Base-by-base conservation (phyloP, 2,797 vertebrate species). In the Vireo griseus region DNA sequence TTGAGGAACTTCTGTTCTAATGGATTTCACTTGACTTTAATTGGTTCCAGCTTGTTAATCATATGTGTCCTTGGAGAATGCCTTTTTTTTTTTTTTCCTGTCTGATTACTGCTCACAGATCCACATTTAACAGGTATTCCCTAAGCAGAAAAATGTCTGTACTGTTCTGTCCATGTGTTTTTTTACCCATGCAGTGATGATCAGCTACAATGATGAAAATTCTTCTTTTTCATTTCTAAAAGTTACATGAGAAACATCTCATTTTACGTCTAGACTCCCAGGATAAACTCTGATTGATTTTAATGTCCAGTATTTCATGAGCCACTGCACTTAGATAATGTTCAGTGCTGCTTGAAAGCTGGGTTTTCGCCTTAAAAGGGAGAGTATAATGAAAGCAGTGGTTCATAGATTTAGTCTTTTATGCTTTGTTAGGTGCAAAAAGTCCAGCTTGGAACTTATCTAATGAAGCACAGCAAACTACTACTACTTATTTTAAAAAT, bases 251-350 rank as follows among this genome's bases (percentile, higher is more conserved):
- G 20, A 78, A 91, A 47, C 25, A 48, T 73, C 48, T 93, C 16
- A 40, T 59, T 90, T 94, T 71, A 33, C 65, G 14, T 66, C 42
- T 68, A 54, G 45, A 42, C 58, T 93, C 61, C 19, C 39, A 51
- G 47, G 57, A 45, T 95, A 67, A 95, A 80, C 45, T 71, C 29
- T 77, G 71, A 75, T 84, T 94, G 50, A 87, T 94, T 85, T 91
- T 82, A 61, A 85, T 85, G 61, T 52, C 63, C 61, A 39, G 1
- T 85, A 50, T 93, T 94, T 94, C 52, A 87, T 67, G 67, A 90
- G 14, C 57, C 83, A 71, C 0, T 79, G 68, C 77, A 85, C 62
- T 83, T 75, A 69, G 44, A 76, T 90, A 86, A 84, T 68, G 50
- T 59, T 94, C 52, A 87, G 29, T n/a, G 50, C 71, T 76, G 26